A percentile compares a stretch with the other conserved stretches of the same genome.
Conservation (phyloP, 2,888 invertebrate species). For the Flabesymbios commensalis region DNA sequence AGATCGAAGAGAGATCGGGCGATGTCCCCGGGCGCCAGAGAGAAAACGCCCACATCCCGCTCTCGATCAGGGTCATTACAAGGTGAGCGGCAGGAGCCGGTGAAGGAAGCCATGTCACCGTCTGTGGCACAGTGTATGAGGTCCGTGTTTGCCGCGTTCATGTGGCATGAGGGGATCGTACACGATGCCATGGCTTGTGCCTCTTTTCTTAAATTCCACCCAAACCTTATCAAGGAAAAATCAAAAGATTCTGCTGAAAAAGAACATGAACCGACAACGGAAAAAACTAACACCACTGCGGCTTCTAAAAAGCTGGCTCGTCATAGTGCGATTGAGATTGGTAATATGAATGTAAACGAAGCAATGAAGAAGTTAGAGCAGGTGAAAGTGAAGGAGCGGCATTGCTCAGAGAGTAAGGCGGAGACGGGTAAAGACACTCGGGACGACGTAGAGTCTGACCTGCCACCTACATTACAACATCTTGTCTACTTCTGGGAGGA, state of each 20-base stretch:
- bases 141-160: conserved; percentile 92
- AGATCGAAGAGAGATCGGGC: conserved; percentile 59
- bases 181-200: conserved; percentile 98
- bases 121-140: conserved; percentile 88
- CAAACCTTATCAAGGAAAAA: conserved; percentile 53
- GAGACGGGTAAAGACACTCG: neutral
- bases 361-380: conserved; percentile 9
- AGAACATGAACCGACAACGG: neutral
- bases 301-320: neutral
- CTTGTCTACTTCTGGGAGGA: conserved; percentile 90
- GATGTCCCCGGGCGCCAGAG: conserved; percentile 56
- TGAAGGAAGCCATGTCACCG: conserved; percentile 85
- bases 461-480: conserved; percentile 86
- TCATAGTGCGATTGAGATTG: neutral
- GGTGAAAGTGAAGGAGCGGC: conserved; percentile 17
- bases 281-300: neutral
- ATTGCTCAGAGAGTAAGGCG: conserved; percentile 15
- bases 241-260: neutral
- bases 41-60: conserved; percentile 25
- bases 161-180: conserved; percentile 97
- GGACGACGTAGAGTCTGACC: conserved; percentile 45
- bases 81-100: conserved; percentile 35
- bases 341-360: conserved; percentile 24
- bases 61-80: neutral
- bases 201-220: conserved; percentile 85